Conservation (phyloP, 1,140 invertebrate genomes). For the Acyrthosiphon pisum region DNA sequence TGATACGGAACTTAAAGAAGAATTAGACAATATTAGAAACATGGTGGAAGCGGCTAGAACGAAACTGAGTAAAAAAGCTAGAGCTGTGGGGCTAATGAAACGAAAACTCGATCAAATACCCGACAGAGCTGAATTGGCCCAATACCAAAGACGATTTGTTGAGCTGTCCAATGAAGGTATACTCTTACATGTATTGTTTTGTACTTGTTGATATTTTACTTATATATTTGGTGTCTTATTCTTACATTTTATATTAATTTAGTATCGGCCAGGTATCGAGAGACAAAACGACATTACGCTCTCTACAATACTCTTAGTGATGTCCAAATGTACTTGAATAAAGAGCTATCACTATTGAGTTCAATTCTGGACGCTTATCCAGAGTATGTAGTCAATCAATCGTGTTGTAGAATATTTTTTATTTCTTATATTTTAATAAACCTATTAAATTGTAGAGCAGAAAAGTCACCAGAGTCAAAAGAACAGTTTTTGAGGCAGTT, state of each 20-base stretch:
- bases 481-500: constrained; percentile 90
- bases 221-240: not conserved
- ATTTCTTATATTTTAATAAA: constrained; percentile 32
- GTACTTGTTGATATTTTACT: constrained; percentile 46
- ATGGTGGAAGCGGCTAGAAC: constrained; percentile 67
- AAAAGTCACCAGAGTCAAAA: constrained; percentile 73
- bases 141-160: constrained; percentile 94
- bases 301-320: constrained; percentile 96
- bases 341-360: constrained; percentile 90
- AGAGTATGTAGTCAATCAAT: constrained; percentile 71
- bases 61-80: constrained; percentile 81
- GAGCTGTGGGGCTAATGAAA: constrained; percentile 79
- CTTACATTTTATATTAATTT: constrained; percentile 60
- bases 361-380: constrained; percentile 93
- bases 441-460: constrained; percentile 67
- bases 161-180: constrained; percentile 95
- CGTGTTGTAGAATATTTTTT: not conserved
- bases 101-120: constrained; percentile 90
- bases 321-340: constrained; percentile 87
- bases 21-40: constrained; percentile 70
- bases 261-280: constrained; percentile 93
- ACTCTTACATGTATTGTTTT: not conserved
- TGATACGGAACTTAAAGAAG: constrained; percentile 63
- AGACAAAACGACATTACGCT: constrained; percentile 97
- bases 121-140: constrained; percentile 87